Percentiles rank a stretch among this genome's conserved stretches.
These are phyloP conservation scores for Dipodomys ordii DNA, from an alignment of 2,113 vertebrate species.

Conservation along the genomic window DNA sequence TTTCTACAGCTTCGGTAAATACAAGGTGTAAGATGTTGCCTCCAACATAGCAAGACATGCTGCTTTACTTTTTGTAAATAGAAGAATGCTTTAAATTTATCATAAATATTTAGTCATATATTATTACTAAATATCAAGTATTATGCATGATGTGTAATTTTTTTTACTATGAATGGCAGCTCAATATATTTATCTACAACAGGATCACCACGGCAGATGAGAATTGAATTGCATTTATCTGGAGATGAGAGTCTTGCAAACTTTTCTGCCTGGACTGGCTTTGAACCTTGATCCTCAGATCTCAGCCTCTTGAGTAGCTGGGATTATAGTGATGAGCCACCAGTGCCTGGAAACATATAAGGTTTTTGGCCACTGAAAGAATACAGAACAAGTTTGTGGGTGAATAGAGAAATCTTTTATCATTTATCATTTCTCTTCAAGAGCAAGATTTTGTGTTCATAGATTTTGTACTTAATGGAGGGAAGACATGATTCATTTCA, in stretches of 20 bases:
- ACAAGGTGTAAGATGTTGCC: neutral
- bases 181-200: neutral
- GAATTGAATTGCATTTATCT: neutral
- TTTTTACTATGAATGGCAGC: neutral
- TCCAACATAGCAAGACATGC: neutral
- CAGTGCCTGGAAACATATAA: too few relatives aligned
- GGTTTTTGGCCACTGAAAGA: neutral
- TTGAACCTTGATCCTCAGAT: neutral
- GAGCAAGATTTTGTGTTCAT: neutral
- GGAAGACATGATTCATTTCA: neutral
- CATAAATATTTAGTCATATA: neutral
- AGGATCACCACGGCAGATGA: neutral
- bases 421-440: neutral
- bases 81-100: neutral
- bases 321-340: too few relatives aligned
- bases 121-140: neutral
- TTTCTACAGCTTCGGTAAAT: neutral
- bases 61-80: neutral
- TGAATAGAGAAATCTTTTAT: neutral
- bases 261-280: too few relatives aligned
- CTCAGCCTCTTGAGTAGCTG: too few relatives aligned
- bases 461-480: neutral
- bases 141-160: too few relatives aligned
- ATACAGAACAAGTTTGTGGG: neutral
- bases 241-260: too few relatives aligned